Evolutionary conservation across 2,797 vertebrate genomes (phyloP), one percentile per base, ranked within the genome.

Genomic region (Arctocebus calabarensis): DNA sequence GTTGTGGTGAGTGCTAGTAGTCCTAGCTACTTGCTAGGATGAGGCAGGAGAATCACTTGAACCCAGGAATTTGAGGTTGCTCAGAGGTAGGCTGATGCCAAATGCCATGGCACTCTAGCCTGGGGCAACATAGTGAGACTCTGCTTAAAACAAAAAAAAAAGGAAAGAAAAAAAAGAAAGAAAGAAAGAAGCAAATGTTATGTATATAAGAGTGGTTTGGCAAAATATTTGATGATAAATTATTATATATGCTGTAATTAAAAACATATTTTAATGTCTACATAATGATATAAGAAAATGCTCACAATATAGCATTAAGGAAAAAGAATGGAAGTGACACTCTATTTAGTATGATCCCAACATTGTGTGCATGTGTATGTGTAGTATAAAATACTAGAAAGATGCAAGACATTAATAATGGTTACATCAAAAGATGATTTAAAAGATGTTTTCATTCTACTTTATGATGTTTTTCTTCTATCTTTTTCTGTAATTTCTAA

Each of bases 401-500:
- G 74, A 70, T n/a, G 37, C 14, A 74, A 84, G 91, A 84, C 94
- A n/a, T 91, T 91, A 78, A 75, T 73, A 79, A 92, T 37, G 5
- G 5, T 75, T 68, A 9, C 20, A 61, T 90, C 73, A 85, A 83
- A 83, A 79, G 13, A 95, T 75, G 82, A 92, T 75, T 94, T 45
- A 73, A 93, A 91, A 74, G 11, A 75, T 48, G 2, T 1, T 32
- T 73, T 88, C 93, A 66, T 64, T 82, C 77, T 84, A 66, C n/a
- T 77, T 95, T 88, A 64, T 96, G 73, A 73, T 74, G 14, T 68
- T 90, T 90, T 48, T 87, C 34, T 62, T 79, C 52, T 94, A 61
- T 83, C 32, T 75, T 62, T 40, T 92, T 84, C 96, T 83, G 3
- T 81, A 85, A 95, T 92, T 78, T 97, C 45, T 84, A 71, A 92